Conservation (phyloP, 1,140 invertebrate species). For the Megathymus violae region DNA sequence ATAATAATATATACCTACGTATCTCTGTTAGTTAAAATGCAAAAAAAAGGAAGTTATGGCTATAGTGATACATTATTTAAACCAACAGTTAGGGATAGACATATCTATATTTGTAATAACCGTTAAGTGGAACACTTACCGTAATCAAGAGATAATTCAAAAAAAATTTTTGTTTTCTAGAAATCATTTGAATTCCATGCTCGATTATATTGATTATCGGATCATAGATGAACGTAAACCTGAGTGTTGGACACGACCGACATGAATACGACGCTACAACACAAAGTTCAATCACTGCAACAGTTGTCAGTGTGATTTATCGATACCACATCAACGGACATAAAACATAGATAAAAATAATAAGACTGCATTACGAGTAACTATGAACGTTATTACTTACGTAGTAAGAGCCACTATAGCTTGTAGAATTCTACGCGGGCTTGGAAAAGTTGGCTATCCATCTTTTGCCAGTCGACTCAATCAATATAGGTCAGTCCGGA, state of each 20-base stretch:
- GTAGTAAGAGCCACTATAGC: conserved; percentile 35
- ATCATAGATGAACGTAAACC: neutral
- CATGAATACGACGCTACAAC: neutral
- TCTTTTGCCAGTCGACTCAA: conserved; percentile 58
- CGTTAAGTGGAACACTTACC: no score
- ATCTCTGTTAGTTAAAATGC: no score
- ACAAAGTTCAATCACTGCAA: conserved; percentile 39
- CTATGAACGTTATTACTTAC: conserved; percentile 17
- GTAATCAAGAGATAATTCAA: no score
- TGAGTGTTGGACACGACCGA: neutral
- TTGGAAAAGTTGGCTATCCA: conserved; percentile 50
- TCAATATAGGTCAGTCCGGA: conserved; percentile 67
- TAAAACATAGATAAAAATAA: conserved; percentile 43
- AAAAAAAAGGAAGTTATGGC: no score
- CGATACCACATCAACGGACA: conserved; percentile 33
- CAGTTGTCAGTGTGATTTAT: conserved; percentile 41
- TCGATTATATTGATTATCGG: no score
- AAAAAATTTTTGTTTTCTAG: no score
- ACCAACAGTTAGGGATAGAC: no score
- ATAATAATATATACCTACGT: no score
- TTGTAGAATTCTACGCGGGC: conserved; percentile 9
- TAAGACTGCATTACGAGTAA: conserved; percentile 27
- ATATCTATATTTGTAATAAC: no score
- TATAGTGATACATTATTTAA: no score
- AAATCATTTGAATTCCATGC: no score